Evolutionary conservation across 2,113 vertebrate species (phyloP).

Genomic region (Chaetodon trifascialis): DNA sequence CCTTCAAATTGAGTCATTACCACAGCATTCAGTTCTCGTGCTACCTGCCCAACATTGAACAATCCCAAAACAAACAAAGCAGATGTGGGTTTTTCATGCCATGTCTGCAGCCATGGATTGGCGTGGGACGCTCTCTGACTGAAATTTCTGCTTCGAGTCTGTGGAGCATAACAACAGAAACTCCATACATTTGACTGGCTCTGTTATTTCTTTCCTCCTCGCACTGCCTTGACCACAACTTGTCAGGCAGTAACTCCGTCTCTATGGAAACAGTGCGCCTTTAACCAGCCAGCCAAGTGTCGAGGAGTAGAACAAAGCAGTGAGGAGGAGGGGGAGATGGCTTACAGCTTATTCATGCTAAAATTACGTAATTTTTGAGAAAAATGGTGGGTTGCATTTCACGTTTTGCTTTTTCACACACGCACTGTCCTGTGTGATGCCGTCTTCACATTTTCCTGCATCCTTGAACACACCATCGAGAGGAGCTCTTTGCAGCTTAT

Average conservation of each 20-base stretch:
- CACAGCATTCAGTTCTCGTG: too few species aligned
- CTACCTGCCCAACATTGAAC: too few species aligned
- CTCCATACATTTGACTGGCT: conserved; percentile 9
- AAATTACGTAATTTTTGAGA: conserved; percentile 14
- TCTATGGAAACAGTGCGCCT: conserved; percentile 64
- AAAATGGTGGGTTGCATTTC: not conserved
- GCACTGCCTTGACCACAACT: conserved; percentile 42
- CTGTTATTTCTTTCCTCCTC: conserved; percentile 9
- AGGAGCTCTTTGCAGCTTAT: not conserved
- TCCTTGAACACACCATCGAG: conserved; percentile 6
- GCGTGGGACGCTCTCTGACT: not conserved
- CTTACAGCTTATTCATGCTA: conserved; percentile 23
- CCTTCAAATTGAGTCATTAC: too few species aligned
- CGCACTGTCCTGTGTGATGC: not conserved
- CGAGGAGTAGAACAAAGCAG: conserved; percentile 41
- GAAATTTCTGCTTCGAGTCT: not conserved
- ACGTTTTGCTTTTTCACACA: not conserved
- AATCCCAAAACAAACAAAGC: too few species aligned
- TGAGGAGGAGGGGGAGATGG: conserved; percentile 14
- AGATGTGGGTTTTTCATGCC: not conserved
- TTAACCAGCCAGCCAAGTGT: conserved; percentile 27
- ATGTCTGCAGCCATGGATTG: not conserved
- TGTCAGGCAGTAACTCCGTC: conserved; percentile 38
- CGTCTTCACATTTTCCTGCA: not conserved
- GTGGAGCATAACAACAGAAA: conserved; percentile 18